Base-by-base conservation (phyloP, 1,140 invertebrate genomes). In the Zaprionus taronus region DNA sequence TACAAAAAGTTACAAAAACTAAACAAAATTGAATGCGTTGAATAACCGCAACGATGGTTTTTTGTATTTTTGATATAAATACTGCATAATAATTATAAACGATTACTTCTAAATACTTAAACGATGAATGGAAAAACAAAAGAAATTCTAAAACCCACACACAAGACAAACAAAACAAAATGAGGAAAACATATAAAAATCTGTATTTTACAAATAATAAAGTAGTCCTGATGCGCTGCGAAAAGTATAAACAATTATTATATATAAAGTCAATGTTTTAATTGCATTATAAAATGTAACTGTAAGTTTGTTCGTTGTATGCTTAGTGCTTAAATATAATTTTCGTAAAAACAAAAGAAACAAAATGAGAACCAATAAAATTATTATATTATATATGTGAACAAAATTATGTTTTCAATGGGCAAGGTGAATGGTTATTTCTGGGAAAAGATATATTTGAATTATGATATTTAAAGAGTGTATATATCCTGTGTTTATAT, bases 231-330 rank as follows among this genome's bases (percentile, higher is more conserved):
- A 79, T 72, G 60, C 65, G 83, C 80, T 80, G 44, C 41, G 53
- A 72, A 67, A 80, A 77, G 77, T 81, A 61, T 81, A 81, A 80
- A 83, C 62, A 69, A 83, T 82, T 82, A 85, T 85, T 70, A 89
- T 87, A 81, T 87, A 80, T 79, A 84, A 87, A 87, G 84, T 87
- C 84, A 87, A 87, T 87, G 84, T 89, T 84, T 89, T 89, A 87
- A 87, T 81, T 87, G 81, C 84, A 87, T 87, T 84, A 76, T 72
- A 84, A 79, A 83, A 81, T 79, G 55, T 87, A 84, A 89, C n/a
- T 89, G 63, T 87, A 87, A 87, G 84, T 81, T 87, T 87, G 84
- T 87, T 87, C 84, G 84, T 87, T 87, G 84, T 87, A 87, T 87
- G 62, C 81, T 80, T 87, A 86, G 20, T 86, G 81, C 87, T 89